Conservation (phyloP, 2,888 invertebrate species). For the Thecophora atra region DNA sequence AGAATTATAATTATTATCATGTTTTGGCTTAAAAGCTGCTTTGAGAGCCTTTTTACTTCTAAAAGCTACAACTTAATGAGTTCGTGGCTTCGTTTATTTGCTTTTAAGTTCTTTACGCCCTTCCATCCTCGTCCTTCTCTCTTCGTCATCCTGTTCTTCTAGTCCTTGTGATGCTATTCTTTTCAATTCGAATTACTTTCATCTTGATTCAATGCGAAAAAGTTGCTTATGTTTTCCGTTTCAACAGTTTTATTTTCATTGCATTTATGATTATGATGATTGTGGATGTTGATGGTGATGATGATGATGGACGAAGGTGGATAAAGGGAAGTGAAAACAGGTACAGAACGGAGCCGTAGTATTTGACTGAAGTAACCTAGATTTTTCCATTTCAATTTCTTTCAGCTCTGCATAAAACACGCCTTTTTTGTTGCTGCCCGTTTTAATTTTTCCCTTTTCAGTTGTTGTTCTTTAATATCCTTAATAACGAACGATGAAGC, state of each 20-base stretch:
- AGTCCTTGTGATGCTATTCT: conserved; percentile 14
- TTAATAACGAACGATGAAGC: conserved; percentile 18
- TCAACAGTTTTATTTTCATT: conserved; percentile 14
- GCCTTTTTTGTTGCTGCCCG: not conserved
- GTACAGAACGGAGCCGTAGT: not conserved
- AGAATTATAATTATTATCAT: not conserved
- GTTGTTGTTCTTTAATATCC: conserved; percentile 45
- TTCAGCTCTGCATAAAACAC: conserved; percentile 33
- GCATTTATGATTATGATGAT: conserved; percentile 6
- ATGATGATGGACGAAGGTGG: not conserved
- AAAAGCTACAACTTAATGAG: not conserved
- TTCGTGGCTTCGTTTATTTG: not conserved
- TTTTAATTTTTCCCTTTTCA: not conserved
- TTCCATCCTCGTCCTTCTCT: not conserved
- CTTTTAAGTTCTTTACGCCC: not conserved
- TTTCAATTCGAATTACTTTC: conserved; percentile 48
- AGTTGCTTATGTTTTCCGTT: conserved; percentile 17
- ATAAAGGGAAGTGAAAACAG: not conserved
- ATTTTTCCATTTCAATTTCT: conserved; percentile 40
- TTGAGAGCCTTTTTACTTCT: not conserved
- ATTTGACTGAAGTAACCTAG: conserved; percentile 47
- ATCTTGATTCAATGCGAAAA: conserved; percentile 56
- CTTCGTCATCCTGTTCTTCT: not conserved
- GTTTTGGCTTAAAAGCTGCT: not conserved
- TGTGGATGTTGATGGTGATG: not conserved